Percentiles rank a stretch among this genome's conserved stretches.
Conservation (phyloP, 2,113 vertebrate genomes). For the Chlorodrepanis virens region DNA sequence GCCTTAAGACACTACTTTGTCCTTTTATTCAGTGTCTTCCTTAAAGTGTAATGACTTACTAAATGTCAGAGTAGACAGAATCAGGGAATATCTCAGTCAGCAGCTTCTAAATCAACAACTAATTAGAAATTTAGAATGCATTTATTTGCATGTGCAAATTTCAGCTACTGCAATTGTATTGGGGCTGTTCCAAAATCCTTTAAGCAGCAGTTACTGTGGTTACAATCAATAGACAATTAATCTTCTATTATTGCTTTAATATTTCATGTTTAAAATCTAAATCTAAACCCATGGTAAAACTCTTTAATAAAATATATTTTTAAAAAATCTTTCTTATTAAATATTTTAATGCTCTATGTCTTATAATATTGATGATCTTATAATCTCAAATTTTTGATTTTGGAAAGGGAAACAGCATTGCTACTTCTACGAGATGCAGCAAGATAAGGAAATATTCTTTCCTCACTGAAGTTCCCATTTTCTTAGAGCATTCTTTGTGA, state of each 20-base stretch:
- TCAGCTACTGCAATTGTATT: conserved; percentile 45
- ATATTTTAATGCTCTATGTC: background rate
- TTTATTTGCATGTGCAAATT: conserved; percentile 69
- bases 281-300: background rate
- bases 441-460: background rate
- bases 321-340: background rate
- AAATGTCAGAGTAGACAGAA: conserved; percentile 44
- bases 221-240: background rate
- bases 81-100: conserved; percentile 30
- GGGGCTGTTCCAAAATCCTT: conserved; percentile 48
- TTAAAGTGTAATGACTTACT: background rate
- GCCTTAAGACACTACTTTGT: background rate
- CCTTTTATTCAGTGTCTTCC: background rate
- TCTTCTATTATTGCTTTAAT: background rate
- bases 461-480: background rate
- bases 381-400: background rate
- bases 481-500: background rate
- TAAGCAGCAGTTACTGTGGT: conserved; percentile 16
- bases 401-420: background rate
- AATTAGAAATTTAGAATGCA: conserved; percentile 29
- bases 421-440: background rate
- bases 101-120: conserved; percentile 13
- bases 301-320: background rate
- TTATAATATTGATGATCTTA: background rate
- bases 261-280: background rate